Conservation (phyloP, 2,113 vertebrate genomes). For the Cottus gobio region DNA sequence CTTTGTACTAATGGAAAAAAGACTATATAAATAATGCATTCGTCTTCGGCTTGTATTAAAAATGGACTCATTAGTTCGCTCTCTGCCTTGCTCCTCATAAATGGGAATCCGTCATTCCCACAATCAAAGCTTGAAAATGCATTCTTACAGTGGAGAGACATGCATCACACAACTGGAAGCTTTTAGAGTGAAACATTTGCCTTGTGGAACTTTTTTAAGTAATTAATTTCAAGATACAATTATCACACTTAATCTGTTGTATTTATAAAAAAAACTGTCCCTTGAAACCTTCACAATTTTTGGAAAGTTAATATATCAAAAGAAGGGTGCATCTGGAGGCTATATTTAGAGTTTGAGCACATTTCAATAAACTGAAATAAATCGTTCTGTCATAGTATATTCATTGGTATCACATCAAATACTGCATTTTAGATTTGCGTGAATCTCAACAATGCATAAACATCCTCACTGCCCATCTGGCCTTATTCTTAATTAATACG, state of each 20-base stretch:
- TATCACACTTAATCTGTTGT: background rate
- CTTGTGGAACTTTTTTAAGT: background rate
- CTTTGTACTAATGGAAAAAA: background rate
- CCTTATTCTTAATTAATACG: background rate
- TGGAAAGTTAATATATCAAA: background rate
- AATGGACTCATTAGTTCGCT: background rate
- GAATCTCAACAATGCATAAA: background rate
- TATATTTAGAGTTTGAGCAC: background rate
- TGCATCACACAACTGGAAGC: background rate
- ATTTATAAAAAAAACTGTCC: background rate
- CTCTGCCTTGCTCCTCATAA: conserved; percentile 1
- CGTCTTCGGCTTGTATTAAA: background rate
- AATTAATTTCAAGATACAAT: background rate
- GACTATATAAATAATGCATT: background rate
- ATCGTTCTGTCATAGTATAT: background rate
- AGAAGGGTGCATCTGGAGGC: background rate
- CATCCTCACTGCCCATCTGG: background rate
- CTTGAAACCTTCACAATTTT: background rate
- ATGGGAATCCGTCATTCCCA: background rate
- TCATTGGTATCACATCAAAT: background rate
- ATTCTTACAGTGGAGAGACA: background rate
- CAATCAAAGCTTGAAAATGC: background rate
- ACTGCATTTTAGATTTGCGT: background rate
- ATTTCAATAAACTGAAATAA: background rate
- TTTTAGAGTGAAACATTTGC: background rate